Percentiles rank a stretch among this genome's conserved stretches.
phyloP scores from a whole-genome alignment of 2,797 vertebrate species.

The Pangasius larnaudii region DNA sequence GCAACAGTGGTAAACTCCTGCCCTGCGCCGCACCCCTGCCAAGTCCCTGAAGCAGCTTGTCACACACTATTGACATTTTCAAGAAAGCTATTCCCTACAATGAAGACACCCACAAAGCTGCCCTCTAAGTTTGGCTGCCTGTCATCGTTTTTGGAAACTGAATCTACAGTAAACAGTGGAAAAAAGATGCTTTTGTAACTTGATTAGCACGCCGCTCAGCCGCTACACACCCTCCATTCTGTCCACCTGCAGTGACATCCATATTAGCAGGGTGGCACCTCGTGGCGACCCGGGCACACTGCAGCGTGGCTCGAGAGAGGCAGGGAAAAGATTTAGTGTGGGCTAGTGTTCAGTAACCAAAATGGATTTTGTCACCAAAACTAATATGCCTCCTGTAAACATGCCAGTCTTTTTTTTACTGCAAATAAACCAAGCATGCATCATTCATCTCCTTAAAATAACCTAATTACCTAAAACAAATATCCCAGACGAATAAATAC shows the following conservation, averaged over 20 bases:
- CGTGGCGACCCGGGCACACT: slow-evolving; percentile 32
- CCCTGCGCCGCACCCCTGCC: slow-evolving; percentile 50
- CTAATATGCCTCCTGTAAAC: slow-evolving; percentile 22
- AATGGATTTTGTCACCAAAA: slow-evolving; percentile 19
- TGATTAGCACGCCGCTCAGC: neutral
- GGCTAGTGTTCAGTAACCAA: slow-evolving; percentile 10
- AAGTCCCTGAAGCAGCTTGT: slow-evolving; percentile 67
- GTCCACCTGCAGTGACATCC: neutral
- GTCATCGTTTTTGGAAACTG: slow-evolving; percentile 19
- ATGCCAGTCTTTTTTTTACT: slow-evolving; percentile 18
- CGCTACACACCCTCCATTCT: neutral
- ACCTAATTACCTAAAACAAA: slow-evolving; percentile 22
- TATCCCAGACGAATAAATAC: slow-evolving; percentile 28
- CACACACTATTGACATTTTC: slow-evolving; percentile 69
- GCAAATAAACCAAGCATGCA: slow-evolving; percentile 34
- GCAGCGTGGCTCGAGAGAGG: neutral
- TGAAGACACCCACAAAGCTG: slow-evolving; percentile 59
- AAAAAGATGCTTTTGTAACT: slow-evolving; percentile 21
- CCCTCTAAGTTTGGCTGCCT: slow-evolving; percentile 51
- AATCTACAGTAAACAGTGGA: slow-evolving; percentile 13
- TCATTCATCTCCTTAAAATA: slow-evolving; percentile 43
- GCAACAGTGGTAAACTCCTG: slow-evolving; percentile 52
- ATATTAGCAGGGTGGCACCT: slow-evolving; percentile 43
- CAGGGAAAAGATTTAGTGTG: slow-evolving; percentile 6
- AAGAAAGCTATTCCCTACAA: slow-evolving; percentile 62